Percentiles rank a stretch among this genome's conserved stretches.
phyloP scores from a whole-genome alignment of 2,113 vertebrate species.

The Symphodus melops region DNA sequence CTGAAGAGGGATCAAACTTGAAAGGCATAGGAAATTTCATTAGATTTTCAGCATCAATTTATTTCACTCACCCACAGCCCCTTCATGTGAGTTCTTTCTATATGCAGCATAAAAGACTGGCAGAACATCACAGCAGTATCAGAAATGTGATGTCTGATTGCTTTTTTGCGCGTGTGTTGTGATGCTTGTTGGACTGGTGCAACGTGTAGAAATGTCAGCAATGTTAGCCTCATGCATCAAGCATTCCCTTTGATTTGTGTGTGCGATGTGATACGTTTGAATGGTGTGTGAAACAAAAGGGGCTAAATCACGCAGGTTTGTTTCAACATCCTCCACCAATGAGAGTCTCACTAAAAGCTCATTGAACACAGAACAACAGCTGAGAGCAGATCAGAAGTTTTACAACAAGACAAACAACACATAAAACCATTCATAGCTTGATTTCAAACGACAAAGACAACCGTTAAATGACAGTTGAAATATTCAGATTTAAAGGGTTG shows the following conservation, averaged over 20 bases:
- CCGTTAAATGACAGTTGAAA: no score
- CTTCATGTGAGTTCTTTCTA: conserved; percentile 40
- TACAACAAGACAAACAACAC: no score
- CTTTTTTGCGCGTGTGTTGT: conserved; percentile 5
- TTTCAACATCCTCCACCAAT: background rate
- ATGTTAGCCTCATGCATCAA: background rate
- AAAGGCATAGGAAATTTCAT: conserved; percentile 57
- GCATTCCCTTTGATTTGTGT: conserved; percentile 2
- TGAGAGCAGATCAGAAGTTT: no score
- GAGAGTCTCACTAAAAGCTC: background rate
- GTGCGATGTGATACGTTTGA: conserved; percentile 1
- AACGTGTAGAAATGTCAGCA: conserved; percentile 4
- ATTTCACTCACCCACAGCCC: conserved; percentile 26
- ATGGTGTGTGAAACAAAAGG: background rate
- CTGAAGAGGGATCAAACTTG: conserved; percentile 46
- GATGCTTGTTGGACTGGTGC: conserved; percentile 5
- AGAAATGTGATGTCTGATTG: conserved; percentile 38
- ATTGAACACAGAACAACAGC: background rate
- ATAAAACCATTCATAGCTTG: no score
- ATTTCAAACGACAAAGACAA: no score
- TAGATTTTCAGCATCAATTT: conserved; percentile 55
- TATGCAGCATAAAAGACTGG: conserved; percentile 27
- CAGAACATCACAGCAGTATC: conserved; percentile 34
- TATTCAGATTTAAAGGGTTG: no score
- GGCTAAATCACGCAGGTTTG: background rate